A percentile compares a stretch with the other conserved stretches of the same genome.
Conservation (phyloP, 1,140 invertebrate species). For the Glossosoma conforme region DNA sequence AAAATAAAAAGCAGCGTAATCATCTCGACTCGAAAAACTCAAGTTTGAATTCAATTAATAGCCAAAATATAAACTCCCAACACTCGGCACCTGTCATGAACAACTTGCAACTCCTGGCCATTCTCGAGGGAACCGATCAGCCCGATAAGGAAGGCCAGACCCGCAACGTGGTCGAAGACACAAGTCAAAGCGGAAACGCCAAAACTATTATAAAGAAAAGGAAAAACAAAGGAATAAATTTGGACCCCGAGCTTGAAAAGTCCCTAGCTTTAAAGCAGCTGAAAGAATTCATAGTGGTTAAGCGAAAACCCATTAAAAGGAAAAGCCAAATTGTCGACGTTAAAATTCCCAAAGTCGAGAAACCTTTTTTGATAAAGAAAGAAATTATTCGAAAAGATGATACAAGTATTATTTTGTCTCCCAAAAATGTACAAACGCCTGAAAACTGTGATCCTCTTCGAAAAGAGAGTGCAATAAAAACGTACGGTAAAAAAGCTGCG, state of each 20-base stretch:
- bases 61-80: no score
- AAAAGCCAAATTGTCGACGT: constrained; percentile 20
- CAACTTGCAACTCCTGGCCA: constrained; percentile 20
- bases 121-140: constrained; percentile 19
- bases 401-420: no score
- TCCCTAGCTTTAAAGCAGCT: constrained; percentile 23
- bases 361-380: neutral
- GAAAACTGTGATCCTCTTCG: constrained; percentile 1
- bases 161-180: constrained; percentile 3
- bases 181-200: neutral
- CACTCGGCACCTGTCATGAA: constrained; percentile 7
- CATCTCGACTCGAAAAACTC: no score
- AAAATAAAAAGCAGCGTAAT: no score
- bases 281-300: constrained; percentile 15
- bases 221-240: neutral
- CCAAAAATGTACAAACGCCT: neutral
- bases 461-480: constrained; percentile 7
- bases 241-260: constrained; percentile 17
- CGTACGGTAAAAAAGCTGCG: constrained; percentile 9
- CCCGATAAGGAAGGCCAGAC: neutral
- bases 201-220: neutral
- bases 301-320: constrained; percentile 3
- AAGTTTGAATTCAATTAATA: no score
- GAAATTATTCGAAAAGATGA: neutral
- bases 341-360: constrained; percentile 20